phyloP scores from a whole-genome alignment of 92 coral and sea anemone species.

The Phymanthus crucifer region DNA sequence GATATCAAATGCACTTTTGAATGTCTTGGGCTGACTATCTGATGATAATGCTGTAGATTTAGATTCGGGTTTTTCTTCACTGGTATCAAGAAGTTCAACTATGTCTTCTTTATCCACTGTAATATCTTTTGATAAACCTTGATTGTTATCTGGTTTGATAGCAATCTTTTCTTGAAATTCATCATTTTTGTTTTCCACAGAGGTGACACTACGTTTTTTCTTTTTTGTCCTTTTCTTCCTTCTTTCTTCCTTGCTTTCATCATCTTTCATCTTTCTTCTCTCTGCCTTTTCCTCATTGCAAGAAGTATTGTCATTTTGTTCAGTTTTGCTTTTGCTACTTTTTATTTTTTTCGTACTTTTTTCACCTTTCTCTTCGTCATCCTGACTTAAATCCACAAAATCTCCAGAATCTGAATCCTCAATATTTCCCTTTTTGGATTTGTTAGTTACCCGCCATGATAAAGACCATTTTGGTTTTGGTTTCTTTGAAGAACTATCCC shows the following conservation, averaged over 20 bases:
- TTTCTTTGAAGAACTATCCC: slow-evolving; percentile 21
- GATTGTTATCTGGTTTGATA: not conserved
- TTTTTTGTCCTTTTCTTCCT: not conserved
- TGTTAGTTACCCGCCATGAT: slow-evolving; percentile 29
- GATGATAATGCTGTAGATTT: not conserved
- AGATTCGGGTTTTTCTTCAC: not conserved
- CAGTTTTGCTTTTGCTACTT: not conserved
- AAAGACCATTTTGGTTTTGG: slow-evolving; percentile 52
- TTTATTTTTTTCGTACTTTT: not conserved
- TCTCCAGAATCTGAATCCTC: slow-evolving; percentile 44
- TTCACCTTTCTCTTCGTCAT: not conserved
- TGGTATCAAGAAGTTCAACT: not conserved
- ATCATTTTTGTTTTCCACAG: not conserved
- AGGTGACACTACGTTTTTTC: not conserved
- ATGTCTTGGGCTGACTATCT: too few species aligned
- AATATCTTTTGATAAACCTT: not conserved
- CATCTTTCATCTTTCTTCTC: slow-evolving; percentile 6
- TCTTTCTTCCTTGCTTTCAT: slow-evolving; percentile 17
- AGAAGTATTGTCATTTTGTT: slow-evolving; percentile 32
- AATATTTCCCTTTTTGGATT: slow-evolving; percentile 28
- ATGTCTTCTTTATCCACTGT: not conserved
- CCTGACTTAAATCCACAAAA: not conserved
- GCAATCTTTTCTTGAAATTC: not conserved
- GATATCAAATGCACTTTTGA: too few species aligned
- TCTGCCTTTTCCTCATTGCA: slow-evolving; percentile 43